Evolutionary conservation across 1,140 invertebrate genomes (phyloP).

Genomic region (Vollenhovia emeryi): DNA sequence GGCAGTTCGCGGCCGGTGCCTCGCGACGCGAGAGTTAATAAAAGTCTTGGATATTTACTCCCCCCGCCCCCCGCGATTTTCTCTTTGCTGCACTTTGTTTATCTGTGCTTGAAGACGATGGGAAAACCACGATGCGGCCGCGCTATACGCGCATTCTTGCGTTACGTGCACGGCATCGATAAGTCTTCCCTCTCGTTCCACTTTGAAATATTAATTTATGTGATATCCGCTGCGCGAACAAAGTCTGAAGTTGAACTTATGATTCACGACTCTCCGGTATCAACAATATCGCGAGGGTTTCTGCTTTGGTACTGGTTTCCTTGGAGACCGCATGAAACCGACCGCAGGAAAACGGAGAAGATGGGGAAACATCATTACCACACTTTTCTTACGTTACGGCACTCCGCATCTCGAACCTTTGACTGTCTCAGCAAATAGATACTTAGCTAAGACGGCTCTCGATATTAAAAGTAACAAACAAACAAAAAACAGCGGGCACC

Average conservation of each 20-base stretch:
- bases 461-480: background rate
- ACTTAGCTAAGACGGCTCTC: background rate
- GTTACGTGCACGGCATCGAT: conserved; percentile 52
- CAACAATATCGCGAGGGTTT: conserved; percentile 2
- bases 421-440: background rate
- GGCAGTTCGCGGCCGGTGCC: background rate
- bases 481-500: background rate
- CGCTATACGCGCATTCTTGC: conserved; percentile 7
- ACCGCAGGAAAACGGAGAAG: background rate
- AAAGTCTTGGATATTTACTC: conserved; percentile 9
- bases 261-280: conserved; percentile 24
- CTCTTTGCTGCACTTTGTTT: conserved; percentile 14
- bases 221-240: conserved; percentile 13
- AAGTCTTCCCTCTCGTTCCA: conserved; percentile 65
- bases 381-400: background rate
- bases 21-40: conserved; percentile 6
- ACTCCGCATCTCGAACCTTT: background rate
- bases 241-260: conserved; percentile 27
- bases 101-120: conserved; percentile 18
- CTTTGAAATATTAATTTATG: conserved; percentile 75
- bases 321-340: conserved; percentile 10
- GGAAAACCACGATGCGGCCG: conserved; percentile 31
- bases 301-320: conserved; percentile 15
- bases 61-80: too few species aligned
- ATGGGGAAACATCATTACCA: background rate